Evolutionary conservation across 2,888 invertebrate genomes (phyloP).

Genomic region (Glomeris marginata): DNA sequence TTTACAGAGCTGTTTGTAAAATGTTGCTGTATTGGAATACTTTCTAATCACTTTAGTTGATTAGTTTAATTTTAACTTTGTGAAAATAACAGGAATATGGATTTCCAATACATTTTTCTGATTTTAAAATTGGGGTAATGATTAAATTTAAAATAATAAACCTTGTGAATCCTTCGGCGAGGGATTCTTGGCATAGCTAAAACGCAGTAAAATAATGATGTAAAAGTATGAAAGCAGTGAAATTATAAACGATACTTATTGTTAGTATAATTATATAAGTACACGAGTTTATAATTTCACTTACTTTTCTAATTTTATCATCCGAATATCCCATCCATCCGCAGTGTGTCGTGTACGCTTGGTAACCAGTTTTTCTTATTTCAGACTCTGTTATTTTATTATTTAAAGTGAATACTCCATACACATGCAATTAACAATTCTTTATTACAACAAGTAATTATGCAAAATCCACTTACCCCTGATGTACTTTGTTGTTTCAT

Average conservation of each 20-base stretch:
- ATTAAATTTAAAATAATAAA: conserved; percentile 14
- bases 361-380: conserved; percentile 54
- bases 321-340: conserved; percentile 81
- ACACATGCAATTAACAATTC: no score
- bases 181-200: conserved; percentile 50
- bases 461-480: conserved; percentile 29
- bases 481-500: conserved; percentile 37
- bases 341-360: conserved; percentile 69
- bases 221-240: conserved; percentile 12
- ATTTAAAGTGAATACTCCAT: no score
- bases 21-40: no score
- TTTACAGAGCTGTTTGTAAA: no score
- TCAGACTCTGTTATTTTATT: conserved; percentile 36
- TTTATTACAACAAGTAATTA: not conserved
- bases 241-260: no score
- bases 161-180: conserved; percentile 57
- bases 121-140: no score
- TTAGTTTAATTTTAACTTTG: no score
- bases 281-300: conserved; percentile 8
- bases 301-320: conserved; percentile 45
- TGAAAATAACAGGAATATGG: no score
- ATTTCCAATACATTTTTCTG: no score
- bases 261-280: no score
- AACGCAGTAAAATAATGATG: not conserved
- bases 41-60: no score